Conservation (phyloP, 1,140 invertebrate genomes). For the Temnothorax nylanderi region DNA sequence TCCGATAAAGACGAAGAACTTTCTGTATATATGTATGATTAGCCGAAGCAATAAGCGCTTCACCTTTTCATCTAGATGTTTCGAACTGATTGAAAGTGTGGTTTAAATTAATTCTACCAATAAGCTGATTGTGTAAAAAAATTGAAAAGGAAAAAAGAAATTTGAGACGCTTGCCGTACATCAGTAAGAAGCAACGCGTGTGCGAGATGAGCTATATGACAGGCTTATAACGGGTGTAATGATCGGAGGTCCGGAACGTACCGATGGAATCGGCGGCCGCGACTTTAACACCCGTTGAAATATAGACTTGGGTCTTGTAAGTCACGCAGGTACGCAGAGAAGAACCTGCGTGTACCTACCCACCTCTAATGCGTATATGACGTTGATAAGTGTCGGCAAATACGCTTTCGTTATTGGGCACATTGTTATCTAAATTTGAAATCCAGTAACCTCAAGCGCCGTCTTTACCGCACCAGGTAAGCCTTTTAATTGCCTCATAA, state of each 20-base stretch:
- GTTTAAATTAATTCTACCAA: slow-evolving; percentile 10
- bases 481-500: slow-evolving; percentile 46
- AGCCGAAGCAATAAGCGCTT: neutral
- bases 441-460: slow-evolving; percentile 25
- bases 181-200: slow-evolving; percentile 12
- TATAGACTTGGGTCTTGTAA: slow-evolving; percentile 67
- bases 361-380: slow-evolving; percentile 16
- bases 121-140: slow-evolving; percentile 43
- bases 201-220: slow-evolving; percentile 69
- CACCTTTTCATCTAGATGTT: neutral
- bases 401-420: slow-evolving; percentile 54
- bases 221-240: slow-evolving; percentile 70
- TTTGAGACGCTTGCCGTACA: neutral
- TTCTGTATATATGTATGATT: neutral
- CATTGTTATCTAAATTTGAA: slow-evolving; percentile 57
- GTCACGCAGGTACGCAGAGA: slow-evolving; percentile 50
- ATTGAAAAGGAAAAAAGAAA: slow-evolving; percentile 28
- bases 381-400: slow-evolving; percentile 53
- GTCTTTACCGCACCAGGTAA: neutral
- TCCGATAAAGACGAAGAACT: neutral
- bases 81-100: neutral
- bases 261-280: slow-evolving; percentile 63
- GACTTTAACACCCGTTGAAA: slow-evolving; percentile 68
- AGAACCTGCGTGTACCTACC: neutral
- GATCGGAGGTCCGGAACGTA: slow-evolving; percentile 55